A percentile compares a stretch with the other conserved stretches of the same genome.
Evolutionary conservation across 2,113 vertebrate species (phyloP).

Genomic region (Perca schrenkii): DNA sequence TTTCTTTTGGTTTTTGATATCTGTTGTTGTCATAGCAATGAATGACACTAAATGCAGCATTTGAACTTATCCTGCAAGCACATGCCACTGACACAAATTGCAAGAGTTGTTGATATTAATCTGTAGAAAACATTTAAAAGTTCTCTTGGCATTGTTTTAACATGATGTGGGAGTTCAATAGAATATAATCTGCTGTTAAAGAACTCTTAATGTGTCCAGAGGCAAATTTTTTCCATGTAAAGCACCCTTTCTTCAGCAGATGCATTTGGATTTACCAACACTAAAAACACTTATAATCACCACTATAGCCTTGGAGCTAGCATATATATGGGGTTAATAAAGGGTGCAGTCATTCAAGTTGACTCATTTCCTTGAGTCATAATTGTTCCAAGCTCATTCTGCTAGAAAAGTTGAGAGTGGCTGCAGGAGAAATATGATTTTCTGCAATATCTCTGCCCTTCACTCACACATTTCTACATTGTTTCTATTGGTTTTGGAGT

Average conservation of each 20-base stretch:
- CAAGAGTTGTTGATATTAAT: not conserved
- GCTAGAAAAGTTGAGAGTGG: constrained; percentile 30
- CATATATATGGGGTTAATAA: constrained; percentile 17
- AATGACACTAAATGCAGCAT: constrained; percentile 31
- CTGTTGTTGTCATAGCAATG: constrained; percentile 54
- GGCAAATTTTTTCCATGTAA: not conserved
- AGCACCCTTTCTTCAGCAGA: not conserved
- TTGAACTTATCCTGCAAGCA: constrained; percentile 17
- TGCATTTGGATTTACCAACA: not conserved
- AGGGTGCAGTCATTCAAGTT: constrained; percentile 36
- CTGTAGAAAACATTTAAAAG: not conserved
- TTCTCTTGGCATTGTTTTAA: not conserved
- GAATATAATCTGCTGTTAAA: not conserved
- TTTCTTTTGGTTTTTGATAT: constrained; percentile 62
- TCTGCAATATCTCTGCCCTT: constrained; percentile 34
- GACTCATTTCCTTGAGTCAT: constrained; percentile 56
- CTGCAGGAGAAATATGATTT: constrained; percentile 39
- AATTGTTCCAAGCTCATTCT: constrained; percentile 54
- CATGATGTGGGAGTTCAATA: not conserved
- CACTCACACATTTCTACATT: constrained; percentile 10
- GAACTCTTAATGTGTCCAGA: not conserved
- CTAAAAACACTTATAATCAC: constrained; percentile 27
- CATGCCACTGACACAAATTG: constrained; percentile 28
- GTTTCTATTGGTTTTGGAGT: constrained; percentile 13
- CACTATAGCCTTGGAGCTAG: constrained; percentile 34